A percentile compares a stretch with the other conserved stretches of the same genome.
These are phyloP conservation scores for Bos javanicus DNA, from an alignment of 2,113 vertebrate species.

Conservation along the genomic window DNA sequence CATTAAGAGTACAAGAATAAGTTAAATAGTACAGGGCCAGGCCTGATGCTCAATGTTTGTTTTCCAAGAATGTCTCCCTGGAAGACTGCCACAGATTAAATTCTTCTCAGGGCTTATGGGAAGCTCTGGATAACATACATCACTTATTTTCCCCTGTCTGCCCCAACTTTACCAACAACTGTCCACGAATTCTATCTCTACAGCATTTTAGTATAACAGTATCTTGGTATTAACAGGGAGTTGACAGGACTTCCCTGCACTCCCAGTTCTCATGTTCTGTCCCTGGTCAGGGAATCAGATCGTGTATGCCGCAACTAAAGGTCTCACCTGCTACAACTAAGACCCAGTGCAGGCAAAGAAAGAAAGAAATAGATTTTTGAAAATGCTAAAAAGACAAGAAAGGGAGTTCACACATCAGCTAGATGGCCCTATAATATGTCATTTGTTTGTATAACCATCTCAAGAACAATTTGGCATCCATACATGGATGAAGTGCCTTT, in stretches of 20 bases:
- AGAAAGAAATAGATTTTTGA: background rate
- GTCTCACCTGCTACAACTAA: background rate
- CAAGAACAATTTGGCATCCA: background rate
- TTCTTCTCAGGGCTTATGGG: conserved; percentile 47
- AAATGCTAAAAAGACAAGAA: background rate
- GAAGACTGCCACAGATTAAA: conserved; percentile 47
- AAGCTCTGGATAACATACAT: conserved; percentile 6
- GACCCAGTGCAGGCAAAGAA: background rate
- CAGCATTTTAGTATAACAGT: background rate
- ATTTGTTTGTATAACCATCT: background rate
- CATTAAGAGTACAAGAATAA: conserved; percentile 7
- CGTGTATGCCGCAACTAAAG: background rate
- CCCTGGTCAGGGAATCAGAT: background rate
- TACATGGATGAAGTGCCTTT: background rate
- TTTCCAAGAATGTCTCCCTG: conserved; percentile 42
- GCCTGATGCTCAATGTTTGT: conserved; percentile 40
- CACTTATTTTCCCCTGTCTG: background rate
- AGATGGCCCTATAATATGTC: background rate
- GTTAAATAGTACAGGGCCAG: conserved; percentile 30
- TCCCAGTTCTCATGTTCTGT: background rate
- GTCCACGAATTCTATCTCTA: background rate
- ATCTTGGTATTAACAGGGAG: background rate
- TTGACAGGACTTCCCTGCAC: background rate
- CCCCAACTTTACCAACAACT: background rate
- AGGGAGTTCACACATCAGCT: background rate